phyloP scores from a whole-genome alignment of 2,113 vertebrate genomes.

The Sclerurus mexicanus region DNA sequence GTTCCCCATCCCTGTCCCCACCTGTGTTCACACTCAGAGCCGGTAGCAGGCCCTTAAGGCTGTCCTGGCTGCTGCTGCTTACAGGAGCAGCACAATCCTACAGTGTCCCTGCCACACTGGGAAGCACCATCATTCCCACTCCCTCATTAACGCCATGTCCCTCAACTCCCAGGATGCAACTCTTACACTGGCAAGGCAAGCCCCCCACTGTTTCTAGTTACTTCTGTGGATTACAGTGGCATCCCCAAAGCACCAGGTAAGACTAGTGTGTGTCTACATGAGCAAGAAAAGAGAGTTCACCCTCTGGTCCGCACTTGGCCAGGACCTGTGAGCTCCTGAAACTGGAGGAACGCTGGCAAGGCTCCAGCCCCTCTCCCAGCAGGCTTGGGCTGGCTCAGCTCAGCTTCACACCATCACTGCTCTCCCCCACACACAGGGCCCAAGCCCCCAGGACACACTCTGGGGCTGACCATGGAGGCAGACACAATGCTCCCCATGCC shows the following conservation, averaged over 20 bases:
- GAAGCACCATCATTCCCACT: not conserved
- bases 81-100: too few relatives aligned
- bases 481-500: not conserved
- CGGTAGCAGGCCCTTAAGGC: not conserved
- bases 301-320: fast-evolving
- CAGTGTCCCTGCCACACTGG: not conserved
- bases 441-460: not conserved
- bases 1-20: not conserved
- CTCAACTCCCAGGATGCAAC: not conserved
- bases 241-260: not conserved
- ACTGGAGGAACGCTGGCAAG: not conserved
- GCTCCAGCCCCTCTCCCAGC: not conserved
- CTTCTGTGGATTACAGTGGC: not conserved
- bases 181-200: not conserved
- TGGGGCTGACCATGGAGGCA: too few relatives aligned
- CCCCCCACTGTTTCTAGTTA: not conserved
- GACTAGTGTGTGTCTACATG: fast-evolving
- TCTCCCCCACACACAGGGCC: not conserved
- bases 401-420: not conserved
- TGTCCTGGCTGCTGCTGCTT: not conserved
- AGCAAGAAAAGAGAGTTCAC: not conserved
- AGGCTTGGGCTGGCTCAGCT: not conserved
- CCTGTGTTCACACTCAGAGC: fast-evolving
- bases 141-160: not conserved
- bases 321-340: not conserved